Percentiles rank a stretch among this genome's conserved stretches.
phyloP scores from a whole-genome alignment of 2,888 invertebrate species.

The Patella caerulea region DNA sequence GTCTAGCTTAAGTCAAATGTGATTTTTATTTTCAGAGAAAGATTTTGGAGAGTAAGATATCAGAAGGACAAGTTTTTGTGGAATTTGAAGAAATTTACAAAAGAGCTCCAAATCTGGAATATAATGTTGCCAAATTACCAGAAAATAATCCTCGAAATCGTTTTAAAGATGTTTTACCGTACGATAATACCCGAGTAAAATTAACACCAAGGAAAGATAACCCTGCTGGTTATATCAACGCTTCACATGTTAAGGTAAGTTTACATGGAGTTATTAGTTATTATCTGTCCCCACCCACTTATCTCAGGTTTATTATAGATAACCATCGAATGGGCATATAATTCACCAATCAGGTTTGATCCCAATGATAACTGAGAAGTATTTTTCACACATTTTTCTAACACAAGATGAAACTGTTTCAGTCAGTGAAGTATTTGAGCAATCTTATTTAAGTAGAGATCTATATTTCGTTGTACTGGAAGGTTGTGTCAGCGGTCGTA shows the following conservation, averaged over 20 bases:
- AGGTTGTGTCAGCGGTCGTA: too few species aligned
- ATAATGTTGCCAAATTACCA: conserved; percentile 77
- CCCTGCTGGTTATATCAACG: conserved; percentile 91
- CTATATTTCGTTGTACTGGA: too few species aligned
- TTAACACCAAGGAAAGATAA: conserved; percentile 87
- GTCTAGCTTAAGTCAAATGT: too few species aligned
- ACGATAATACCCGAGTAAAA: conserved; percentile 89
- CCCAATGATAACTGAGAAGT: too few species aligned
- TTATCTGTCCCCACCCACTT: too few species aligned
- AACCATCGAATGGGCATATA: too few species aligned
- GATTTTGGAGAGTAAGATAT: conserved; percentile 63
- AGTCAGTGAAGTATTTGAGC: too few species aligned
- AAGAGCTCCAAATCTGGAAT: conserved; percentile 74
- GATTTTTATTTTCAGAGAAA: conserved; percentile 52
- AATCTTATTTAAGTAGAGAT: too few species aligned
- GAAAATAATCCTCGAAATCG: conserved; percentile 77
- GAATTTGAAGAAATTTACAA: conserved; percentile 90
- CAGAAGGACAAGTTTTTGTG: conserved; percentile 72
- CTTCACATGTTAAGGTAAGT: conserved; percentile 88
- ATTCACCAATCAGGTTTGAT: too few species aligned
- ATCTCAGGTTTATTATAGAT: too few species aligned
- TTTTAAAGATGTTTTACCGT: conserved; percentile 85
- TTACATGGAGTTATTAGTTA: not conserved
- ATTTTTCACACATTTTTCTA: too few species aligned
- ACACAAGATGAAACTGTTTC: too few species aligned